Evolutionary conservation across 2,888 invertebrate species (phyloP), one percentile per base, ranked within the genome.

Genomic region (Chrysolina haemoptera): DNA sequence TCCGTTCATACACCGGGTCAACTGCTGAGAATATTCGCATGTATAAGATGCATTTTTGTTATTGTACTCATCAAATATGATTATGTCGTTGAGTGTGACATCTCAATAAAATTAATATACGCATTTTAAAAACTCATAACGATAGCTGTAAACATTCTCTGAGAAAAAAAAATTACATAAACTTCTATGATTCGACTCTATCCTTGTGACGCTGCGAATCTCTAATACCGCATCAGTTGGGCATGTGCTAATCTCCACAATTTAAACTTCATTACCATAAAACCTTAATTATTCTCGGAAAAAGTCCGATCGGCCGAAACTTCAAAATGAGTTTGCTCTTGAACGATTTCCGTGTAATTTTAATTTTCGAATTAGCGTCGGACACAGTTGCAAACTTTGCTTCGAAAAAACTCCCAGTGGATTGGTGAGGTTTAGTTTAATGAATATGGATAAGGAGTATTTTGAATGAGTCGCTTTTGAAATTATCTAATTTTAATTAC

Each of bases 261-360:
- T 69, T 65, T 68, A 59, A 69, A 69, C 64, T 73, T 69, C 65
- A 73, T 69, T 69, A 48, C 73, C 73, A 73, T 65, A 69, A 73
- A 73, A 73, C 68, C 73, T 40, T 69, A 62, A 69, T 73, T 46
- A 69, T 48, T 48, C 55, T 43, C 10, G 20, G 64, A 73, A 68
- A 68, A 53, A 53, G 18, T 64, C 59, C 46, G 62, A 68, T 68
- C 64, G 65, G 62, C 68, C 68, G 68, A 68, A 73, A 73, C 48
- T 65, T 69, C 69, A 43, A 69, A 73, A 73, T 65, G 69, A 64
- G 65, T 73, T 73, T 62, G 69, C 64, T 73, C 65, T 59, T 69
- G 65, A 72, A 68, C 64, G 68, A 69, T 65, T 73, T 73, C 53
- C 12, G 62, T 65, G 73, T 62, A 69, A 73, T 73, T 69, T 73